phyloP scores from a whole-genome alignment of 2,113 vertebrate species.

The Archilochus colubris region DNA sequence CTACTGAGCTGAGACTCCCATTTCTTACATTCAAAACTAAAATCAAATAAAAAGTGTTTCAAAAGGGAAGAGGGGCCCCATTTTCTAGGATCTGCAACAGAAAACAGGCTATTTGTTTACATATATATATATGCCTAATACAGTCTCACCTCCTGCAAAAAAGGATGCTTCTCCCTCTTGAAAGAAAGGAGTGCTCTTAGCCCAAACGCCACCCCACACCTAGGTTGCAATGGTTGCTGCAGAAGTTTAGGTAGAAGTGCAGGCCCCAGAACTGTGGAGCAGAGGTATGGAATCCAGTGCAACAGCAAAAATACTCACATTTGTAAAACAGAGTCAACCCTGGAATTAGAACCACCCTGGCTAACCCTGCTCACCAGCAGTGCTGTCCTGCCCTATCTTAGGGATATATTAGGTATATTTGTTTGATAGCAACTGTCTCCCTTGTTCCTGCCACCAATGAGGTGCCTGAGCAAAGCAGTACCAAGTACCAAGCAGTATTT shows the following conservation, averaged over 20 bases:
- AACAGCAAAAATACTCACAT: background rate
- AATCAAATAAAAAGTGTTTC: background rate
- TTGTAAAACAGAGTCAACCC: background rate
- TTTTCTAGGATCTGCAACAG: background rate
- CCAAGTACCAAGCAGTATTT: background rate
- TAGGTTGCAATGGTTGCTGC: rapidly evolving
- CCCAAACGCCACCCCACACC: background rate
- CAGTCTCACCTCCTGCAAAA: background rate
- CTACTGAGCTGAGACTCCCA: background rate
- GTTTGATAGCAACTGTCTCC: background rate
- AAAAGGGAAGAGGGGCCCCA: background rate
- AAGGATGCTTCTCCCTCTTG: rapidly evolving
- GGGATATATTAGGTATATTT: background rate
- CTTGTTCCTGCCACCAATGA: background rate
- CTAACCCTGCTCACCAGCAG: background rate
- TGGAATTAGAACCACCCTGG: background rate
- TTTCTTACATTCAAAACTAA: background rate
- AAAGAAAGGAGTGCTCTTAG: background rate
- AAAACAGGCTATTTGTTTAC: rapidly evolving
- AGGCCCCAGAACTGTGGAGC: background rate
- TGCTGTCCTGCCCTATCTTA: background rate
- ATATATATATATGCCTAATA: background rate
- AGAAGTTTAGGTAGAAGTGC: background rate
- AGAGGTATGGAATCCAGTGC: background rate
- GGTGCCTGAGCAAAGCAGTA: background rate